A percentile compares a stretch with the other conserved stretches of the same genome.
phyloP scores from a whole-genome alignment of 2,888 invertebrate species.

The Latrodectus hesperus region DNA sequence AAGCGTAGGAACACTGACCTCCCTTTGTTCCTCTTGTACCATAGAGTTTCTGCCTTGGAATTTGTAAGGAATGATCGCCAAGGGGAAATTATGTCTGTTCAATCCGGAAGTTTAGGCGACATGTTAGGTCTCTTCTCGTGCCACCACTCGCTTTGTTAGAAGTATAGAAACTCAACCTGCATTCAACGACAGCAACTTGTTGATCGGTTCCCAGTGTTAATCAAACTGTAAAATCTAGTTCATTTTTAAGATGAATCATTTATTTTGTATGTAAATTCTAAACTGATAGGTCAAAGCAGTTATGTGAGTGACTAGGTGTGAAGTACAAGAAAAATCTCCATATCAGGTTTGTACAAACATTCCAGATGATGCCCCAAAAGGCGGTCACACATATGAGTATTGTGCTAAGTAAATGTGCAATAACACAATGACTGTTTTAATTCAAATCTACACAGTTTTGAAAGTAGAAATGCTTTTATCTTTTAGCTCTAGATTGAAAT shows the following conservation, averaged over 20 bases:
- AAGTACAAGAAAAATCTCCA: background rate
- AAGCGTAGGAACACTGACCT: background rate
- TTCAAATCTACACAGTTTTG: background rate
- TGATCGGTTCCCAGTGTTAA: conserved; percentile 4
- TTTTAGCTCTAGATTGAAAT: background rate
- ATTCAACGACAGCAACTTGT: background rate
- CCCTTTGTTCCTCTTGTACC: conserved; percentile 3
- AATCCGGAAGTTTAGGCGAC: background rate
- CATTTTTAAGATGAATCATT: conserved; percentile 2
- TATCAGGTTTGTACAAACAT: background rate
- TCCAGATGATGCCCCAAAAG: background rate
- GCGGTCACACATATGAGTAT: background rate
- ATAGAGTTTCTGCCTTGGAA: conserved; percentile 26
- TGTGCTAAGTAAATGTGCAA: background rate
- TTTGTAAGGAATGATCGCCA: background rate
- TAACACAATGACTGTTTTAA: background rate
- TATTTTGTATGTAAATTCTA: background rate
- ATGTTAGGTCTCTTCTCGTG: background rate
- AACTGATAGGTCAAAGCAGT: conserved; percentile 1
- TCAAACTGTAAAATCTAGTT: conserved; percentile 11
- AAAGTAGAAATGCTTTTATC: conserved; percentile 3
- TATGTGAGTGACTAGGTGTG: background rate
- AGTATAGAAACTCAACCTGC: conserved; percentile 7
- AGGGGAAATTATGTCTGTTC: background rate
- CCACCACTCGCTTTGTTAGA: conserved; percentile 9